Evolutionary conservation across 2,113 vertebrate species (phyloP), one percentile per base, ranked within the genome.

Genomic region (Semnopithecus entellus): DNA sequence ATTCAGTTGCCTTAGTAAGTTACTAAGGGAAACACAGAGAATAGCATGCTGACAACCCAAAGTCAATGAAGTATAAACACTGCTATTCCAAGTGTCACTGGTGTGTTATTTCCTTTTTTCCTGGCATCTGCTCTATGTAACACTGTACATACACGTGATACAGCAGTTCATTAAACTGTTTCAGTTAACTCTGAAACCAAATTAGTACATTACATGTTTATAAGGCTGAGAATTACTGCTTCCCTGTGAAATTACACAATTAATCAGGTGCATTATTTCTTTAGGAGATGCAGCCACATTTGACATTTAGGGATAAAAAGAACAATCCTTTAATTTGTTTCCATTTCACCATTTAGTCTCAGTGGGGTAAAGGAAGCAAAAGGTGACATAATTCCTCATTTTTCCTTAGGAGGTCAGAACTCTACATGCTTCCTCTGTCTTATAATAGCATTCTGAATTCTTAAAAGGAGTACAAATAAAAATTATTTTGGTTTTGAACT

Each of bases 101-200:
- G 75, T 73, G n/a, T 17, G 84, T 94, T 98, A 97, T 94, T 98
- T 97, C 96, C 96, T 97, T 94, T 95, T 98, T 90, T 98, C 91
- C 78, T 95, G 97, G 95, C 97, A 98, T 98, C 97, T 98, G 97
- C 73, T 98, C 94, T 94, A 45, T 96, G 95, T 98, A 97, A 98
- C 48, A 16, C 97, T 90, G 94, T 0, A 4, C 70, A 92, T 59
- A 97, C 72, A 95, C 91, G 57, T 75, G 64, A 95, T 80, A 80
- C 87, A 98, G 95, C 95, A 98, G 98, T 87, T 98, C 98, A 99
- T 98, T 98, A 98, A 98, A 97, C 88, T 96, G 81, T 90, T 94
- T 98, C 97, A 94, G 91, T 98, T 98, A 97, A 96, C 92, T 98
- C 85, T 61, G 94, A 94, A 96, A 96, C 97, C 91, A 98, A 96